phyloP scores from a whole-genome alignment of 2,113 vertebrate genomes.

The Salvelinus sp. region DNA sequence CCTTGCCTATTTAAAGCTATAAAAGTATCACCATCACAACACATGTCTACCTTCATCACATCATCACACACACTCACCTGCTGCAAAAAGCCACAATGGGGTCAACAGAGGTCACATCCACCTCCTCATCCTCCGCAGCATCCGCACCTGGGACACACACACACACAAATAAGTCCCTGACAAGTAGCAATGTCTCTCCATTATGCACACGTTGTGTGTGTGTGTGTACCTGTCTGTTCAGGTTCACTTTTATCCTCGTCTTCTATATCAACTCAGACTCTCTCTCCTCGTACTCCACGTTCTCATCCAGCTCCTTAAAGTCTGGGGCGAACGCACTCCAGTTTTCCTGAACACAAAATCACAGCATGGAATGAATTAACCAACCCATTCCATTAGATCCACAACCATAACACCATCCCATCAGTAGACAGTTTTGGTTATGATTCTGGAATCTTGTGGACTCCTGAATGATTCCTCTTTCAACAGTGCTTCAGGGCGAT shows the following conservation, averaged over 20 bases:
- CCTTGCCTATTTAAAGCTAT: too few relatives aligned
- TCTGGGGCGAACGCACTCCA: slow-evolving; percentile 98
- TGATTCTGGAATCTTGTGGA: neutral
- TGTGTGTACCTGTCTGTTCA: slow-evolving; percentile 87
- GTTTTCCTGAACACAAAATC: slow-evolving; percentile 84
- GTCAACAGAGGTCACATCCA: slow-evolving; percentile 95
- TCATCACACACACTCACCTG: slow-evolving; percentile 74
- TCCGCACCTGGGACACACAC: slow-evolving; percentile 82
- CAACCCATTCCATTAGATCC: too few relatives aligned
- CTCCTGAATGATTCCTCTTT: neutral
- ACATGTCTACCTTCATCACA: neutral
- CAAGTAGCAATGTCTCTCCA: neutral
- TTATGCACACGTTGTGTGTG: neutral
- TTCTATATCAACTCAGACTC: slow-evolving; percentile 97
- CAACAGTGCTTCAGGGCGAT: too few relatives aligned
- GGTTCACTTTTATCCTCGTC: slow-evolving; percentile 99
- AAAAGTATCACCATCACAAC: too few relatives aligned
- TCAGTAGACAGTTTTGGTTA: neutral
- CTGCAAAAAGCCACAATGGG: slow-evolving; percentile 96
- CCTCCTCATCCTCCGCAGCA: slow-evolving; percentile 94
- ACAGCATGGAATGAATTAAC: neutral
- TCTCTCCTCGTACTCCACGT: slow-evolving; percentile 96
- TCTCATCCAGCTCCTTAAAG: slow-evolving; percentile 98
- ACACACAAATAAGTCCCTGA: neutral
- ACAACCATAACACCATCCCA: too few relatives aligned